phyloP scores from a whole-genome alignment of 2,888 invertebrate genomes.

The Bellardia pandia region DNA sequence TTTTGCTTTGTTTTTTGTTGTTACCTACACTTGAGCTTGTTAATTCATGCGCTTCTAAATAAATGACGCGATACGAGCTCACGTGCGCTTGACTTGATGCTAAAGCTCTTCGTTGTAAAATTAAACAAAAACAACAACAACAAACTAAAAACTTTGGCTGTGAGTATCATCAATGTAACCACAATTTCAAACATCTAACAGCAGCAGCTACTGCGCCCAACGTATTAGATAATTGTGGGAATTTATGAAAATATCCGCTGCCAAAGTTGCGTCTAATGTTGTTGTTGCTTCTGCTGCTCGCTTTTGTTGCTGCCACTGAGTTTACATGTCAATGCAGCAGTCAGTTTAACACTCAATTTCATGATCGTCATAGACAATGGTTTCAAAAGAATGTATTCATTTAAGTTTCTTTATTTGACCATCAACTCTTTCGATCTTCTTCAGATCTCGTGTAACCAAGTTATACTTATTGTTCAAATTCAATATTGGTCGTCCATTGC shows the following conservation, averaged over 20 bases:
- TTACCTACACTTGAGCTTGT: constrained; percentile 64
- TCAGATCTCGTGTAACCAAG: too few species aligned
- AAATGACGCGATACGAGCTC: constrained; percentile 61
- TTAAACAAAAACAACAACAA: not conserved
- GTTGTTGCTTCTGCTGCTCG: not conserved
- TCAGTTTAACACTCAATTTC: constrained; percentile 30
- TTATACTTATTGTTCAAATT: too few species aligned
- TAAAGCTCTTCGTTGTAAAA: constrained; percentile 16
- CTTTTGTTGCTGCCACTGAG: not conserved
- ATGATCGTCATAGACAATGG: not conserved
- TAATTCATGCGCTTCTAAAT: constrained; percentile 64
- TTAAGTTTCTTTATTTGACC: not conserved
- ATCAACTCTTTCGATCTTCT: not conserved
- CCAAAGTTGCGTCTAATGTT: not conserved
- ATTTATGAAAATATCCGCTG: constrained; percentile 40
- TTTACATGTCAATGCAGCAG: constrained; percentile 6
- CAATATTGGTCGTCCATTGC: too few species aligned
- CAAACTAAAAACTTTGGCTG: not conserved
- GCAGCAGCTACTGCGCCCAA: not conserved
- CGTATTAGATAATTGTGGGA: constrained; percentile 63
- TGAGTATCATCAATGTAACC: constrained; percentile 46
- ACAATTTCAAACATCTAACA: constrained; percentile 38
- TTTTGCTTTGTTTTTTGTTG: constrained; percentile 8
- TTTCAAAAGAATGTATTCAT: not conserved
- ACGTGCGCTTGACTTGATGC: constrained; percentile 62